These are phyloP conservation scores for Rhynchophorus ferrugineus DNA, from an alignment of 1,140 invertebrate genomes.

Conservation along the genomic window DNA sequence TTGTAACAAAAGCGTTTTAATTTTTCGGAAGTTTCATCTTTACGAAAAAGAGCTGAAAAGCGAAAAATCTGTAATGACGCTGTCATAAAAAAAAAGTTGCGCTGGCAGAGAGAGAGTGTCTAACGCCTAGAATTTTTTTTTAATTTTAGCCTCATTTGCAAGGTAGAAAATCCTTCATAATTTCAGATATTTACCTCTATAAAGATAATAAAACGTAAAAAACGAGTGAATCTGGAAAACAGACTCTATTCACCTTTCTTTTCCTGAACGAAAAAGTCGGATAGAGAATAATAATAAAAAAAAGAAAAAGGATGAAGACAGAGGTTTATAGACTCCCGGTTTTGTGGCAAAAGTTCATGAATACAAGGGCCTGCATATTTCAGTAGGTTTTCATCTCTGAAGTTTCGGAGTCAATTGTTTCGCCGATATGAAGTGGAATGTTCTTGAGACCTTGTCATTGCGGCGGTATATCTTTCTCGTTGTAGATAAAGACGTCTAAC, in stretches of 20 bases:
- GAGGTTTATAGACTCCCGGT: too few relatives aligned
- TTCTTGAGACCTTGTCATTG: conserved; percentile 8
- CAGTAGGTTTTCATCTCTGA: conserved; percentile 17
- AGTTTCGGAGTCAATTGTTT: conserved; percentile 17
- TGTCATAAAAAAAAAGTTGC: conserved; percentile 13
- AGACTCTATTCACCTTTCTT: conserved; percentile 8
- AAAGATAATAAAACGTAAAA: conserved; percentile 19
- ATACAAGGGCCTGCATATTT: conserved; percentile 21
- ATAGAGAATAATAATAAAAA: conserved; percentile 1
- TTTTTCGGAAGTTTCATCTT: too few relatives aligned
- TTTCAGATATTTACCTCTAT: conserved; percentile 19
- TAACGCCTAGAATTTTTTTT: conserved; percentile 11
- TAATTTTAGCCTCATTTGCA: conserved; percentile 17
- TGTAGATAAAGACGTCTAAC: too few relatives aligned
- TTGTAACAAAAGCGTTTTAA: too few relatives aligned
- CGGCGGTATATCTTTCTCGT: too few relatives aligned
- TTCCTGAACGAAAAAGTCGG: conserved; percentile 8
- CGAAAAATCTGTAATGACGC: conserved; percentile 21
- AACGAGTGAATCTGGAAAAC: too few relatives aligned
- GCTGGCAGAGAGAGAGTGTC: conserved; percentile 15
- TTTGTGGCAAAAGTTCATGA: conserved; percentile 15
- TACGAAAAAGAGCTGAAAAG: too few relatives aligned
- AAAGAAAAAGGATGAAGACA: too few relatives aligned
- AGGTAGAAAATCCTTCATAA: conserved; percentile 16
- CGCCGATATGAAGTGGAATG: conserved; percentile 15